These are phyloP conservation scores for Drosophila fungiperda DNA, from an alignment of 2,888 invertebrate species.

Conservation along the genomic window DNA sequence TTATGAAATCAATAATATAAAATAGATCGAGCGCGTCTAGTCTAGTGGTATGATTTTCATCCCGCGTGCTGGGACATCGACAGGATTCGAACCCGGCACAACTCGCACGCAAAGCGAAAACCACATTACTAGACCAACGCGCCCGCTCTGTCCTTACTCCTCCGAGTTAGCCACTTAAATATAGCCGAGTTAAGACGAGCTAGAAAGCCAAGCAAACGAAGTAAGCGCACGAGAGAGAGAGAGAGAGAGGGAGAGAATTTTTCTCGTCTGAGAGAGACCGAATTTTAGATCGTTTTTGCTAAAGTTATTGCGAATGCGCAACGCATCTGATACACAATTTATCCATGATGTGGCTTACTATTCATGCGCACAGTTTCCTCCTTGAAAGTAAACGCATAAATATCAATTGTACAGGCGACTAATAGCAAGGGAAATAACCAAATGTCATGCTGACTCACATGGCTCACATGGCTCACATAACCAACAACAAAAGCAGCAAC, in stretches of 20 bases:
- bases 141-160: too few species aligned
- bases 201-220: too few species aligned
- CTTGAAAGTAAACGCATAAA: conserved; percentile 42
- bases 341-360: conserved; percentile 20
- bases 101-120: too few species aligned
- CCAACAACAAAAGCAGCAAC: neutral
- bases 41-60: too few species aligned
- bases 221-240: neutral
- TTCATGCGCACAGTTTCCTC: conserved; percentile 40
- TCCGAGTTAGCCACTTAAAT: conserved; percentile 13
- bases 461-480: neutral
- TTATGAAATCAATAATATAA: too few species aligned
- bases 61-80: too few species aligned
- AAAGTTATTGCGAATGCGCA: conserved; percentile 31
- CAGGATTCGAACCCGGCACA: too few species aligned
- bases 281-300: conserved; percentile 9
- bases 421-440: conserved; percentile 68
- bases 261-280: neutral
- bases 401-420: conserved; percentile 50
- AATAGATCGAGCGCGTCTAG: too few species aligned
- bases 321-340: neutral
- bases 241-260: neutral
- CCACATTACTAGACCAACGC: too few species aligned
- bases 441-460: conserved; percentile 70
- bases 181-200: neutral